Base-by-base conservation (phyloP, 2,888 invertebrate genomes). In the Acanthosepion pharaonis region DNA sequence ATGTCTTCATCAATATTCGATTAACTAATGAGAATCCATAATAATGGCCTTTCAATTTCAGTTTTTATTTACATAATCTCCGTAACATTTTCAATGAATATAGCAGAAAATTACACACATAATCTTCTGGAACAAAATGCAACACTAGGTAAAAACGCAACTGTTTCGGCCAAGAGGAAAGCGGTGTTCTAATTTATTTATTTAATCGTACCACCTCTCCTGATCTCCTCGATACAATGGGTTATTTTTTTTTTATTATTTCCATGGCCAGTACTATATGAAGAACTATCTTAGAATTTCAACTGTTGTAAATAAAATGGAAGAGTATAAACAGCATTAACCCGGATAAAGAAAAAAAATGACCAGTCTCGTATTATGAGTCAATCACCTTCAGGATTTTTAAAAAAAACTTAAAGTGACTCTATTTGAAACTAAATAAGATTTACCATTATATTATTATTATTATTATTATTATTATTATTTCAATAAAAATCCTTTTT, bases 391-490 rank as follows among this genome's bases (percentile, higher is more conserved):
- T 78, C 78, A n/a, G 11, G 78, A 78, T 78, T n/a, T 28, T n/a
- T 78, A n/a, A 78, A 78, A 78, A 78, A 23, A 78, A n/a, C 15
- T 23, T n/a, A 15, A 78, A 78, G 78, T n/a, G 78, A 78, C 78
- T 78, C 78, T 5, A 33, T 78, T 4, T 11, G n/a, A n/a, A n/a
- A 78, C 78, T 78, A n/a, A 78, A 78, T 78, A 15, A n/a, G 33
- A 33, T 78, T 78, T 78, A 78, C 28, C 78, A 78, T n/a, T 78
- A 15, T 64, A 64, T 64, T 64, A 64, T 64, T 64, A 64, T 64
- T 64, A 64, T 64, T 64, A 64, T 64, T 64, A 64, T 64, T 64
- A 78, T 78, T 78, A 78, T 78, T 78, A 78, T 78, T 78, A 78
- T 78, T 78, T 33, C 15, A 33, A n/a, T 15, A 15, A n/a, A 33